Evolutionary conservation across 2,113 vertebrate species (phyloP).

Genomic region (Toxotes jaculatrix): DNA sequence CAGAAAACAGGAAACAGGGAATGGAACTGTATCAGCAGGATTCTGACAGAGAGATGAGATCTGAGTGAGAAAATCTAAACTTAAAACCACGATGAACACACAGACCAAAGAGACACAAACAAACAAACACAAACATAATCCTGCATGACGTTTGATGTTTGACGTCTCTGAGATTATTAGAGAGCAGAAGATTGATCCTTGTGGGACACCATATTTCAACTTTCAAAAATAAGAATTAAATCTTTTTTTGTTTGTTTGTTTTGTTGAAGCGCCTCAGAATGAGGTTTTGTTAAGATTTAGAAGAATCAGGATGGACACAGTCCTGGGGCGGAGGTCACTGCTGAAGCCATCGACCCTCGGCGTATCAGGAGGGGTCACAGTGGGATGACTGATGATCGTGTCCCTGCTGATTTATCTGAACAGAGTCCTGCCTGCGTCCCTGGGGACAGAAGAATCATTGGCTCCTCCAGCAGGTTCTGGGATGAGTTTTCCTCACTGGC

Average conservation of each 20-base stretch:
- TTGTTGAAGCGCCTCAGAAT: no score
- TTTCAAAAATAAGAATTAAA: no score
- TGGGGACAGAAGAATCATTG: not conserved
- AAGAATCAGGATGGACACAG: not conserved
- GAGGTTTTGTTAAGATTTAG: not conserved
- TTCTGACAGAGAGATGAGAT: not conserved
- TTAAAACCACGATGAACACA: no score
- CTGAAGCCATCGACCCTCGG: not conserved
- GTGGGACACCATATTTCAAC: no score
- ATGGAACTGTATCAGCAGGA: not conserved
- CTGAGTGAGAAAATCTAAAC: no score
- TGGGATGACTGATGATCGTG: not conserved
- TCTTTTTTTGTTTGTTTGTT: no score
- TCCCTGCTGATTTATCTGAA: slow-evolving; percentile 17
- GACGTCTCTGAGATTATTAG: no score
- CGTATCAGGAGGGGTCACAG: slow-evolving; percentile 3
- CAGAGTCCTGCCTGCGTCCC: not conserved
- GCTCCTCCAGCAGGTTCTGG: not conserved
- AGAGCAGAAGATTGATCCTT: not conserved
- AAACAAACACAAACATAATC: no score
- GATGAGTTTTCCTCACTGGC: not conserved
- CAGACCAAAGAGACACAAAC: no score
- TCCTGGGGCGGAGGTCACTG: not conserved
- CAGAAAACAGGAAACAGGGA: not conserved
- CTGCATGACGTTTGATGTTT: no score